Base-by-base conservation (phyloP, 2,113 vertebrate genomes). In the Toxotes jaculatrix region DNA sequence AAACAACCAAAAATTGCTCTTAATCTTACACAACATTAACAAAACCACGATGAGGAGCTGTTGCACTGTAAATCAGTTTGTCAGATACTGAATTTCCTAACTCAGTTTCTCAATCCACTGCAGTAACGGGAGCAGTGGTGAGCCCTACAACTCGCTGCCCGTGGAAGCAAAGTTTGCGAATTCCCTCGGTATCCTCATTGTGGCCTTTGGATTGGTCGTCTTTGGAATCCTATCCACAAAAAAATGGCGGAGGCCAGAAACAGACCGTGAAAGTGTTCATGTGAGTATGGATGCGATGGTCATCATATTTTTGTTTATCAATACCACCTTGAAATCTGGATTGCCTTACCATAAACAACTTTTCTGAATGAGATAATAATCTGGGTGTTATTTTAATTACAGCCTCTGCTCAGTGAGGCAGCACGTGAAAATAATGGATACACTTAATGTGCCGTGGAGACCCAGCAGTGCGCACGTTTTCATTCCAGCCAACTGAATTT, bases 141-240 rank as follows among this genome's bases (percentile, higher is more conserved):
- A 74, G 42, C 19, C 53, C 10, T 82, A 73, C 45, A 81, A 10
- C 51, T 76, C 59, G 0, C 51, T 82, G 45, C 60, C 82, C 4
- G 16, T 1, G 4, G 79, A 90, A 77, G 76, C 79, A 65, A 51
- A 49, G 51, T 82, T 87, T 40, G 70, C 49, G 12, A 83, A 88
- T 43, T 72, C 31, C 45, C 69, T 86, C 0, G 59, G 86, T 14
- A 1, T 74, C 51, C n/a, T 84, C 36, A 61, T 47, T 3, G 32
- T 79, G 55, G 74, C 59, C 34, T 85, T 84, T 59, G 77, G 77
- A 7, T 13, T 80, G 49, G 23, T 88, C 5, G 55, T 85, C 23
- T 64, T 87, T 45, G 69, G 76, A 65, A 83, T 87, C 61, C 72
- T 83, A 38, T 71, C 49, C 13, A 78, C 31, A 61, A 36, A 40